A percentile compares a stretch with the other conserved stretches of the same genome.
These are phyloP conservation scores for Neuroterus valhalla DNA, from an alignment of 1,140 invertebrate genomes.

Conservation along the genomic window DNA sequence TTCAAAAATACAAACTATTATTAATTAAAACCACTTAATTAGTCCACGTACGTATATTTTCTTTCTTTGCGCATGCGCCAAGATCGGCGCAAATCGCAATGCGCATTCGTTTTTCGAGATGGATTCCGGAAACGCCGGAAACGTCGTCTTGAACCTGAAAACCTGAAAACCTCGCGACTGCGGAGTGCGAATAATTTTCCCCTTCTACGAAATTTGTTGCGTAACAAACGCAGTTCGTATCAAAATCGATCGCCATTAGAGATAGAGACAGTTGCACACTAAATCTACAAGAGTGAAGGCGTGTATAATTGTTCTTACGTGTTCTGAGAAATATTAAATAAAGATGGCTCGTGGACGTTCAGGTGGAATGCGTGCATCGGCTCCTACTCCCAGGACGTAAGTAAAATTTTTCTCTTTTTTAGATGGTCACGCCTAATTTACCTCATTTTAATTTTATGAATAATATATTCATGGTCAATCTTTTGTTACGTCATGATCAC, in stretches of 20 bases:
- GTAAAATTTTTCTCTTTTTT: conserved; percentile 41
- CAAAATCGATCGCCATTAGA: not conserved
- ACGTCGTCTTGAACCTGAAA: not conserved
- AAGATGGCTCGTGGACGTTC: conserved; percentile 83
- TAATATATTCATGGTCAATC: not conserved
- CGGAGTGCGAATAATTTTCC: not conserved
- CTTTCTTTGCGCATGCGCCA: too few species aligned
- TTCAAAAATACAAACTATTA: too few species aligned
- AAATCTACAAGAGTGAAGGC: not conserved
- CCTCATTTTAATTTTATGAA: not conserved
- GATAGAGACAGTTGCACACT: not conserved
- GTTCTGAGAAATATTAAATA: conserved; percentile 21
- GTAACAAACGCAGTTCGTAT: not conserved
- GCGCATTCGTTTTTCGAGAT: not conserved
- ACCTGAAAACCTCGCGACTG: not conserved
- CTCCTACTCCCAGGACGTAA: conserved; percentile 79
- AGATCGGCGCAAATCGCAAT: too few species aligned
- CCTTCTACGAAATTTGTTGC: conserved; percentile 7
- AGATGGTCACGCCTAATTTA: not conserved
- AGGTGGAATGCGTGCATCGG: conserved; percentile 74
- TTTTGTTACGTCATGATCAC: not conserved
- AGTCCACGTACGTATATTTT: too few species aligned
- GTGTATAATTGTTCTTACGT: not conserved
- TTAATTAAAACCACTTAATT: too few species aligned
- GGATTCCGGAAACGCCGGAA: conserved; percentile 17